These are phyloP conservation scores for Mionectes macconnelli DNA, from an alignment of 2,113 vertebrate genomes.

Conservation along the genomic window DNA sequence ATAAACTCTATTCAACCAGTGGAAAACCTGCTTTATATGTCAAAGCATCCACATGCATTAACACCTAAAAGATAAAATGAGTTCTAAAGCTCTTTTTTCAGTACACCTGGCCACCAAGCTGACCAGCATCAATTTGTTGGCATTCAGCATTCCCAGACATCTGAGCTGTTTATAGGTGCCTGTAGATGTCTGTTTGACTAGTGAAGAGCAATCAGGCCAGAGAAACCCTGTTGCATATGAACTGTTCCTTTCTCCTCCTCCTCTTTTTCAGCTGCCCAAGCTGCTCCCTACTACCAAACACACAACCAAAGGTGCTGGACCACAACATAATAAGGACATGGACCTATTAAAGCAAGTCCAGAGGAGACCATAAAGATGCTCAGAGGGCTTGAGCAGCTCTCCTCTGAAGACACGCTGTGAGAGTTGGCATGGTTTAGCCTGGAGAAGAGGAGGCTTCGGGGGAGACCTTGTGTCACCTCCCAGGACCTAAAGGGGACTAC, in stretches of 20 bases:
- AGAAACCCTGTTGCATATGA: background rate
- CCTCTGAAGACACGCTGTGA: background rate
- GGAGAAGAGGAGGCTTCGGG: background rate
- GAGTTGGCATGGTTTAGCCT: background rate
- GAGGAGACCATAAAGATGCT: background rate
- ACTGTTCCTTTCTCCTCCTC: background rate
- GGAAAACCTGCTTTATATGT: background rate
- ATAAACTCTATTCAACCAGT: background rate
- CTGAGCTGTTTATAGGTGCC: background rate
- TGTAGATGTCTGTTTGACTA: background rate
- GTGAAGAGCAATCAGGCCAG: background rate
- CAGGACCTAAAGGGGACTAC: background rate
- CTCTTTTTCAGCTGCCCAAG: background rate
- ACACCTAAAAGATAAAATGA: background rate
- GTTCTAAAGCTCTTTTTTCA: background rate
- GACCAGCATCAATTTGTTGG: background rate
- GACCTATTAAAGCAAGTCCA: background rate
- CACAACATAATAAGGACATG: fast-evolving
- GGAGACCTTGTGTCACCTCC: background rate
- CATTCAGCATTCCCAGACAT: background rate
- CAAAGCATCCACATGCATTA: background rate
- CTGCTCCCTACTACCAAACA: background rate
- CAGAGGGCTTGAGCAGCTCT: background rate
- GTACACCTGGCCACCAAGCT: background rate
- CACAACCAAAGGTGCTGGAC: fast-evolving